Evolutionary conservation across 2,888 invertebrate species (phyloP), one percentile per base, ranked within the genome.

Genomic region (Apamea anceps): DNA sequence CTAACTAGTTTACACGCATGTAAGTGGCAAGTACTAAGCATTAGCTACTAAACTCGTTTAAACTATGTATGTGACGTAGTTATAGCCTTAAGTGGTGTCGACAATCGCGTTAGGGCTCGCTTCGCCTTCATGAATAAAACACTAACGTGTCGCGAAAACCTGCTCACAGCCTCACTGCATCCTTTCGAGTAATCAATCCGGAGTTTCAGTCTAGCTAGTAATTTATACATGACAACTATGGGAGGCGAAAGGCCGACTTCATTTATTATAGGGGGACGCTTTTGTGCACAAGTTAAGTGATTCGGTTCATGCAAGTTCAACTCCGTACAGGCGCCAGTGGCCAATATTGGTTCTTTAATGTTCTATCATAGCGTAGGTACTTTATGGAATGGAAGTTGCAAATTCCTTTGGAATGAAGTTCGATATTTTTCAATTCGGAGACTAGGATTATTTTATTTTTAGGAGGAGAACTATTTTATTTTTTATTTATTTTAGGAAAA

Each of bases 81-180:
- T 54, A 45, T 13, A 48, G 63, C 45, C 48, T 70, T 80, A 78
- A 81, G 89, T 86, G 79, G 75, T 85, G 85, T 86, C 86, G 79
- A 87, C 79, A 82, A 76, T 75, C 84, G 79, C 81, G 85, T 86
- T 89, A 80, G 79, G 84, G 75, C 84, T 81, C 82, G 88, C 86
- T 87, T 85, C 73, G 84, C 85, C 84, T 68, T 90, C 89, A 94
- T 94, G 94, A 93, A 94, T 94, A 92, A 94, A 90, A 91, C 91
- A 93, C 90, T 74, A 77, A 82, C 86, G 79, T 88, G 88, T 86
- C 88, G 84, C 75, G 85, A 86, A 89, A 91, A 92, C 91, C 89
- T 91, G 90, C 91, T 91, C 91, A 87, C 85, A 86, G 84, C 75
- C 91, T 91, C 92, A 88, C 85, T 86, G 82, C 73, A 81, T 87